phyloP scores from a whole-genome alignment of 2,113 vertebrate species.

The Hucho hucho region DNA sequence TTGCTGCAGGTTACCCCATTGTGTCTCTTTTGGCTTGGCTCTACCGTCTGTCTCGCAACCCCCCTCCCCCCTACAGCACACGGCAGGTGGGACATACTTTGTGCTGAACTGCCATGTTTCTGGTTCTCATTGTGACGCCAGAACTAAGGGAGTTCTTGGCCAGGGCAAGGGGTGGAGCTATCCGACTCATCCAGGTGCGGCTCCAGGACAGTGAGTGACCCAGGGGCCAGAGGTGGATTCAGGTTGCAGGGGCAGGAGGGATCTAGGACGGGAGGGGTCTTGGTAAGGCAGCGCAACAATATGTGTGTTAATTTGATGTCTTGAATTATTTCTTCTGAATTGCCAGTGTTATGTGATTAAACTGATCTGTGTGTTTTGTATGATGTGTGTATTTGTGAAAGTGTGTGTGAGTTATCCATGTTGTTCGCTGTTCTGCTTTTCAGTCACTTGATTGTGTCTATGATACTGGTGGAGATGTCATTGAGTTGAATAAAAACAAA shows the following conservation, averaged over 20 bases:
- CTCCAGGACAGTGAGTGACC: constrained; percentile 92
- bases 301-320: neutral
- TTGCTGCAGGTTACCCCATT: neutral
- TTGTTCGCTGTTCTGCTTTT: neutral
- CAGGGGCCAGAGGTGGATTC: neutral
- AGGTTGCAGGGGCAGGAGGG: neutral
- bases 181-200: constrained; percentile 93
- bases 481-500: constrained; percentile 17
- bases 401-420: neutral
- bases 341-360: neutral
- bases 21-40: constrained; percentile 2
- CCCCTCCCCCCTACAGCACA: constrained; percentile 1
- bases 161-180: constrained; percentile 85
- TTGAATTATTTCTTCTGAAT: neutral
- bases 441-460: neutral
- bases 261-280: neutral
- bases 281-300: neutral
- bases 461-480: neutral
- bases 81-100: constrained; percentile 46
- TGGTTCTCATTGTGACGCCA: constrained; percentile 90
- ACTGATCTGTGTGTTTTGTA: neutral
- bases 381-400: neutral
- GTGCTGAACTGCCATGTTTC: constrained; percentile 83
- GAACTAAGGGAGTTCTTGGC: constrained; percentile 94
- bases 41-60: constrained; percentile 2